Base-by-base conservation (phyloP, 2,113 vertebrate species). In the Gadus macrocephalus region DNA sequence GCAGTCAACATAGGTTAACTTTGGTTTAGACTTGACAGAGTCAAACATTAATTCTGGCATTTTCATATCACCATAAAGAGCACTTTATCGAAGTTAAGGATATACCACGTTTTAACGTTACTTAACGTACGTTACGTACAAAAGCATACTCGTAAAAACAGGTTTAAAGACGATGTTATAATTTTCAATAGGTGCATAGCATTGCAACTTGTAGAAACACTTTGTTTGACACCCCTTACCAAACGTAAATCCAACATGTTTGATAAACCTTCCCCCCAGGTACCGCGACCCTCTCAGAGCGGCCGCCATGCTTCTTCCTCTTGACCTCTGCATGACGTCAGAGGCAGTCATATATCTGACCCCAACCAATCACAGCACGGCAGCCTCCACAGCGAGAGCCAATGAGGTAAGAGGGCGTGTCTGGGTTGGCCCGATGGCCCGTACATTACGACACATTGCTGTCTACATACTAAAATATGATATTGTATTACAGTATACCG, bases 271-370 rank as follows among this genome's bases (percentile, higher is more conserved):
- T 82, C 85, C 84, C 58, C 86, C 76, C 22, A 92, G 67, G 69
- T 68, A 90, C 69, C 83, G 84, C 81, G 87, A 87, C 35, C 84
- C 81, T 82, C 89, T 89, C 27, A 93, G 67, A 70, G 92, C 72
- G 64, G 90, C 92, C 70, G 92, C 92, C 92, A 93, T 93, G 75
- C 88, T 93, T 91, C 79, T 85, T 81, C 66, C 78, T 82, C 72
- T 75, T 86, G 85, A 88, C 87, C 86, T 84, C 80, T 69, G 71
- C 42, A 15, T 76, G 75, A 73, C 79, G 81, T 64, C 12, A 58
- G 7, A 6, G 42, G 1, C 53, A 15, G 0, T 66, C 5, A 87
- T 5, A 78, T 88, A 81, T 76, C 17, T 1, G 0, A 3, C 0
- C 3, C n/a, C 42, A 1, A 63, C 90, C 91, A 90, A 87, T 88